Base-by-base conservation (phyloP, 2,888 invertebrate species). In the Lithosia quadra region DNA sequence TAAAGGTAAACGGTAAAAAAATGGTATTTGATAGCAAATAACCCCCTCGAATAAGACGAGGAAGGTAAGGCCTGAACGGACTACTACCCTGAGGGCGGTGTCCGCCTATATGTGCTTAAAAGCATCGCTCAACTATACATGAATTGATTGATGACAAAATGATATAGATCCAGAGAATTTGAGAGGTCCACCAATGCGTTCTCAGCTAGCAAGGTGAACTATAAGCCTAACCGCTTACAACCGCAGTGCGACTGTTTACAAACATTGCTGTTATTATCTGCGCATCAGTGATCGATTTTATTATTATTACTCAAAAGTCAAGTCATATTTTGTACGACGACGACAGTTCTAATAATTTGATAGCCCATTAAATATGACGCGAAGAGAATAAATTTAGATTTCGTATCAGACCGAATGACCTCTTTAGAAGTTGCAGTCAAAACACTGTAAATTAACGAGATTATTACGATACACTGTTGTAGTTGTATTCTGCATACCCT, bases 331-430 rank as follows among this genome's bases (percentile, higher is more conserved):
- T 43, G 77, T 74, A 73, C n/a, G 57, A 21, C 49, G n/a, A 5
- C n/a, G n/a, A 49, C 63, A 18, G n/a, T 39, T 59, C 15, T 28
- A 28, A 49, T 36, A 43, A 18, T n/a, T 67, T 68, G 66, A 69
- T 65, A 56, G 67, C 63, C 62, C 63, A 68, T 74, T 64, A 63
- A 69, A 68, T 60, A 67, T 57, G 61, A 80, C 56, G 67, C 24
- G 34, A 58, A 55, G 69, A 73, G 74, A 80, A 75, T 65, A 74
- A 74, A 80, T 68, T 69, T 72, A 53, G 71, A 68, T 63, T 63
- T 71, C 36, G 63, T 69, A 78, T 80, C 70, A 63, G 67, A 68
- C 68, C 56, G 69, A 67, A 68, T 72, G 78, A 74, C 74, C 79
- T 70, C 64, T 64, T 66, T 68, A 58, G 65, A 66, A 55, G 58